phyloP scores from a whole-genome alignment of 2,113 vertebrate genomes.

The Oncorhynchus tshawytscha region DNA sequence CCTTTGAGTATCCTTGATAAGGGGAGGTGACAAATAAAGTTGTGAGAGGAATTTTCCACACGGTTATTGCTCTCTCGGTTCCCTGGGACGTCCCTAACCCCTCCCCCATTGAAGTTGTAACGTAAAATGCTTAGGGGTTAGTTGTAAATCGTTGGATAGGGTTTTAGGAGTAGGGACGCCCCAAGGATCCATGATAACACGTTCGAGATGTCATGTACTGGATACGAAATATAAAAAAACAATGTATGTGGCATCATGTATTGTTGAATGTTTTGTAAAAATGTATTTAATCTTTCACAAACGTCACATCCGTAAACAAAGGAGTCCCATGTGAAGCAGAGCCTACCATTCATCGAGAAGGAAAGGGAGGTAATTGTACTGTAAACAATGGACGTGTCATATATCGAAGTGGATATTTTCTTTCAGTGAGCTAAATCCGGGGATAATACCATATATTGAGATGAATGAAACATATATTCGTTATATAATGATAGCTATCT shows the following conservation, averaged over 20 bases:
- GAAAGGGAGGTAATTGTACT: background rate
- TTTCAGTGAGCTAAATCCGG: background rate
- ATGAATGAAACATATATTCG: background rate
- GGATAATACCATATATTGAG: background rate
- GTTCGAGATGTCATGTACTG: slow-evolving; percentile 35
- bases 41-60: no score
- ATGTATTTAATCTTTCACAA: slow-evolving; percentile 51
- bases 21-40: background rate
- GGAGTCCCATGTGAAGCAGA: slow-evolving; percentile 39
- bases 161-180: slow-evolving; percentile 37
- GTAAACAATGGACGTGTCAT: background rate
- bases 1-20: no score
- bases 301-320: slow-evolving; percentile 71
- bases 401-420: no score
- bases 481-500: background rate
- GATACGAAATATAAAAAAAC: background rate
- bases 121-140: no score
- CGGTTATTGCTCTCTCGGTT: no score
- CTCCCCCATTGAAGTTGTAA: no score
- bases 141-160: no score
- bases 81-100: no score
- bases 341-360: slow-evolving; percentile 42
- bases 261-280: background rate
- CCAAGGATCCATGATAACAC: slow-evolving; percentile 49
- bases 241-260: background rate